Base-by-base conservation (phyloP, 2,888 invertebrate genomes). In the Silvanus unidentatus region DNA sequence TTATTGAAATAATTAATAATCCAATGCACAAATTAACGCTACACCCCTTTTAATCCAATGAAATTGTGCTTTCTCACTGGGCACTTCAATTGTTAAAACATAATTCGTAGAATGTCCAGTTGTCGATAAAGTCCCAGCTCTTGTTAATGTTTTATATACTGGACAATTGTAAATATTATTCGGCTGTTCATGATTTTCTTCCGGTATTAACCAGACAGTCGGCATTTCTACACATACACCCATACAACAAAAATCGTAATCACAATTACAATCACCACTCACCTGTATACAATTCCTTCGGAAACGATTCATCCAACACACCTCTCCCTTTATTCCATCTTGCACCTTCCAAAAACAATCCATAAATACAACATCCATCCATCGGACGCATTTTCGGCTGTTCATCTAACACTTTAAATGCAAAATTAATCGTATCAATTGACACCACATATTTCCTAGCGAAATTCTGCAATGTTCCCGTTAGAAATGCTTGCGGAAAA, bases 401-500 rank as follows among this genome's bases (percentile, higher is more conserved):
- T 0, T 57, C 56, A 0, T 63, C 39, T 11, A 79, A 55, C 1
- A 80, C 73, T 81, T 81, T 72, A 63, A 80, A 84, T 2, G 72
- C 66, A 59, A 83, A 85, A 4, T 74, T 72, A 2, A 84, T 76
- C 0, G 79, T 77, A 63, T 90, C 89, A 30, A 90, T 88, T 2
- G 89, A 86, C 3, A 88, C 77, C 16, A 82, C 75, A 60, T 86
- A 79, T 64, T 83, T 86, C 54, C 89, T 75, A 2, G 89, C 89
- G 68, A 79, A 88, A 72, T 90, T 89, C 73, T 90, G 90, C 60
- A 88, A 73, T 0, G 85, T 86, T 13, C 87, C 89, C 0, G 89
- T 89, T 52, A 90, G 75, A 72, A 90, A 88, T 1, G 88, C 88
- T 67, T 90, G 89, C 0, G 89, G 88, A 72, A 89, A 90, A 72